A percentile compares a stretch with the other conserved stretches of the same genome.
These are phyloP conservation scores for Cataglyphis livida DNA, from an alignment of 2,888 invertebrate species.

Conservation along the genomic window DNA sequence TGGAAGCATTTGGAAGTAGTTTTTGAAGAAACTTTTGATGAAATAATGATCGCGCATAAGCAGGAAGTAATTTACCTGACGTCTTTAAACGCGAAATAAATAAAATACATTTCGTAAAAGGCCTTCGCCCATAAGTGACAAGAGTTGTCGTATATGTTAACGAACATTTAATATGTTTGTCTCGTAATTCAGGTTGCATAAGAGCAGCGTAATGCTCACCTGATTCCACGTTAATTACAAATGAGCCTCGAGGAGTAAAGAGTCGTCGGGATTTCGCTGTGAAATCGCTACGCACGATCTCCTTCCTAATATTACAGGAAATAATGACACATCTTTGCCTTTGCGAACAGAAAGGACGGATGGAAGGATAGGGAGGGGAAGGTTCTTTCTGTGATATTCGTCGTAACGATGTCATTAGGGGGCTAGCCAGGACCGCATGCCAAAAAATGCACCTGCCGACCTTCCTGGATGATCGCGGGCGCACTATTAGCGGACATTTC, in stretches of 20 bases:
- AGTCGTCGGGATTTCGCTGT: not conserved
- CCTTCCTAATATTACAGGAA: constrained; percentile 38
- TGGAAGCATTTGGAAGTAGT: not conserved
- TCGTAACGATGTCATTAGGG: constrained; percentile 78
- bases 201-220: not conserved
- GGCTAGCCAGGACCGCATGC: constrained; percentile 19
- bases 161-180: constrained; percentile 20
- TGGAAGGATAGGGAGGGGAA: constrained; percentile 1
- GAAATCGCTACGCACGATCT: constrained; percentile 23
- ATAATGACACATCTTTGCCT: constrained; percentile 77
- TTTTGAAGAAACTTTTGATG: not conserved
- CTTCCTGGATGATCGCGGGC: constrained; percentile 58
- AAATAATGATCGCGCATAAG: not conserved
- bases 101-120: constrained; percentile 3
- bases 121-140: not conserved
- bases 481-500: constrained; percentile 65
- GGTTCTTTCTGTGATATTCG: constrained; percentile 59
- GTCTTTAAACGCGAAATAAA: not conserved
- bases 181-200: constrained; percentile 3
- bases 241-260: constrained; percentile 6
- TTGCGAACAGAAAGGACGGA: constrained; percentile 16
- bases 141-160: not conserved
- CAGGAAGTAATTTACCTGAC: constrained; percentile 18
- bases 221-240: constrained; percentile 3
- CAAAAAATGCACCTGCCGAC: constrained; percentile 75